Evolutionary conservation across 1,140 invertebrate species (phyloP), one percentile per base, ranked within the genome.

Genomic region (Penaeus chinensis): DNA sequence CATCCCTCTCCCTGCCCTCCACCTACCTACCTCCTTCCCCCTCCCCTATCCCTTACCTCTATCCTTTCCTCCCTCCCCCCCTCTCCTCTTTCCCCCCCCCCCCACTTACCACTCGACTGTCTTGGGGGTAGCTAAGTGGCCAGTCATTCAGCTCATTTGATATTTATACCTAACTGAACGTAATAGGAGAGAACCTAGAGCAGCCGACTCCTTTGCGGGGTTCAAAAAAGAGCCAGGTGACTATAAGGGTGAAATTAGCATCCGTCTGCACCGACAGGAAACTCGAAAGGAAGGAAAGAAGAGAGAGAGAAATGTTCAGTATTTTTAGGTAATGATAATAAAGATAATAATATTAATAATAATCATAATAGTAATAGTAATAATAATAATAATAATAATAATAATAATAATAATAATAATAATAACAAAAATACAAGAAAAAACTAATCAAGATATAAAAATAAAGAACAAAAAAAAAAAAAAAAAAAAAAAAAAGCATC

Each of bases 141-240:
- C 77, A 85, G 60, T 78, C 74, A 65, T 60, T 85, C 84, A 85
- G 61, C 71, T 65, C 84, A 85, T 78, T 78, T 63, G 61, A 79
- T 79, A 78, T 85, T 77, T 85, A 78, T 77, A 37, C 76, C 61
- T 27, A n/a, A 77, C 42, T 27, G 27, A 4, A 32, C 18, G n/a
- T 27, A 11, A 27, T 10, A 11, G 42, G 16, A 32, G 71, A 74
- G 54, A 54, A 16, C 54, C 54, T 54, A 2, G 54, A 13, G 10
- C 54, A 54, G 5, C 54, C 54, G 54, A 54, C 54, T 11, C 54
- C 54, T 54, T 8, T 54, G 32, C 2, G 32, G 47, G 54, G 54
- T 11, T 54, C 16, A 54, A 54, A 16, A 54, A 54, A 54, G 54
- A 54, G 54, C 54, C 1, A 54, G 16, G 54, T 54, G 54, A 54